A percentile compares a stretch with the other conserved stretches of the same genome.
Conservation (phyloP, 2,797 vertebrate species). For the Crenuchus spilurus region DNA sequence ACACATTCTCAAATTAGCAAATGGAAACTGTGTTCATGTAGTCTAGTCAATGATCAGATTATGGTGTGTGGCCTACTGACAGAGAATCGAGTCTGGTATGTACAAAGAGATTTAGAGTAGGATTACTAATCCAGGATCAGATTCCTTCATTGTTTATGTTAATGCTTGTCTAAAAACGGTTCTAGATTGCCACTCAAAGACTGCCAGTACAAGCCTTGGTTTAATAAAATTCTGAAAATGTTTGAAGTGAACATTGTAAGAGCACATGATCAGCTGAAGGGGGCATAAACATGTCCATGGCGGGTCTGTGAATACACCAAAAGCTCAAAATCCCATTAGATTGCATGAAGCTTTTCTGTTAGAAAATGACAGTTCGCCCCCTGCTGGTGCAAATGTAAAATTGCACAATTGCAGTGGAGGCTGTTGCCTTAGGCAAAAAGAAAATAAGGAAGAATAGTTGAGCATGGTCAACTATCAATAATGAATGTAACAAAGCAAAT, state of each 20-base stretch:
- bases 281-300: neutral
- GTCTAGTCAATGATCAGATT: neutral
- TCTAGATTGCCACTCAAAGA: no score
- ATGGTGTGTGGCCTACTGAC: neutral
- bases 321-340: neutral
- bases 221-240: neutral
- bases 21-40: neutral
- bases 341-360: neutral
- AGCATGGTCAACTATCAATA: no score
- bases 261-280: neutral
- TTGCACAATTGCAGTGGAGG: neutral
- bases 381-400: conserved; percentile 22
- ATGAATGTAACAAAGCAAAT: no score
- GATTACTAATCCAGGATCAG: conserved; percentile 4
- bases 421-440: neutral
- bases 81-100: conserved; percentile 8
- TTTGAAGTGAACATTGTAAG: neutral
- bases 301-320: neutral
- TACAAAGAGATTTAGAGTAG: conserved; percentile 2
- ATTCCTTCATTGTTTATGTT: conserved; percentile 4
- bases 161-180: neutral
- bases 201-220: neutral
- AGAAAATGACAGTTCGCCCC: conserved; percentile 9
- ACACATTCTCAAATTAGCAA: neutral
- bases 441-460: no score